Evolutionary conservation across 2,888 invertebrate genomes (phyloP).

Genomic region (Sepioteuthis lessoniana): DNA sequence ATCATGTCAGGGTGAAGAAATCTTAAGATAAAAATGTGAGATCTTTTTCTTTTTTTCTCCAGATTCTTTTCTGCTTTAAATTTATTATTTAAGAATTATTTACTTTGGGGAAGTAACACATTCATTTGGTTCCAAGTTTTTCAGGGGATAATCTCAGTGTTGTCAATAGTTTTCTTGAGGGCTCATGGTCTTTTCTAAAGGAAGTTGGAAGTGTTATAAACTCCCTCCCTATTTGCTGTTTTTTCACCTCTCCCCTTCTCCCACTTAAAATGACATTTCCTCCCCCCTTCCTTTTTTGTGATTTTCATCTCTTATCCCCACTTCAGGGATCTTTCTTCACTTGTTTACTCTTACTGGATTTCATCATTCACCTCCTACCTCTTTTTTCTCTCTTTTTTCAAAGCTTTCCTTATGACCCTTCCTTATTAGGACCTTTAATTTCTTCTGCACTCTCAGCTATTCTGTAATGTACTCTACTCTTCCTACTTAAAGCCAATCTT

Average conservation of each 20-base stretch:
- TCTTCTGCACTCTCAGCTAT: background rate
- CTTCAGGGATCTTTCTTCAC: background rate
- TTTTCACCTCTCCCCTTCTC: background rate
- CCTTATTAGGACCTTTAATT: background rate
- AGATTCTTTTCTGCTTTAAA: background rate
- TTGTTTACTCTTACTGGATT: background rate
- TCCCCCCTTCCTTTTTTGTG: background rate
- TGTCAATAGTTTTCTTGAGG: background rate
- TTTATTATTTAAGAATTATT: background rate
- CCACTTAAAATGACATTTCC: background rate
- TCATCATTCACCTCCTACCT: background rate
- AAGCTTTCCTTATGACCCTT: background rate
- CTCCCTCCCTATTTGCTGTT: background rate
- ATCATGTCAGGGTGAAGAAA: background rate
- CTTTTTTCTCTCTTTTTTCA: background rate
- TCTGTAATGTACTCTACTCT: background rate
- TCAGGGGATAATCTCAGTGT: background rate
- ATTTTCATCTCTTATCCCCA: background rate
- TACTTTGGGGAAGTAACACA: background rate
- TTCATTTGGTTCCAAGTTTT: background rate
- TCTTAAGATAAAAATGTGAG: background rate
- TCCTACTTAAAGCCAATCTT: background rate
- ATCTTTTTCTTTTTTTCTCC: background rate
- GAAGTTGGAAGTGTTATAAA: background rate
- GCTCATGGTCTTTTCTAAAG: background rate